Conservation (phyloP, 2,797 vertebrate genomes). For the Phrynocephalus forsythii region DNA sequence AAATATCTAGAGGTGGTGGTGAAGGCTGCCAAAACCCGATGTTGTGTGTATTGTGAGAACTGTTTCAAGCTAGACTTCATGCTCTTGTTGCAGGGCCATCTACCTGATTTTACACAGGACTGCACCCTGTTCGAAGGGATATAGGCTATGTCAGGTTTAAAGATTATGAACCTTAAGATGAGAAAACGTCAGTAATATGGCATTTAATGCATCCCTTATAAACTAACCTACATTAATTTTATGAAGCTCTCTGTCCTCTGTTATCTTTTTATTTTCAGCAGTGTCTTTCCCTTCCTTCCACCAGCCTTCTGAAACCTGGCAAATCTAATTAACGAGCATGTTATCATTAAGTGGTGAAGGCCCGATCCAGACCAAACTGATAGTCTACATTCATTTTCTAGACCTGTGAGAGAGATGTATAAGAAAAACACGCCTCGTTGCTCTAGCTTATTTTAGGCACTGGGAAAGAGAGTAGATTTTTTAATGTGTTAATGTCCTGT, state of each 20-base stretch:
- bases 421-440: neutral
- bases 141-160: neutral
- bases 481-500: neutral
- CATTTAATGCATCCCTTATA: too few relatives aligned
- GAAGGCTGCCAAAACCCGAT: neutral
- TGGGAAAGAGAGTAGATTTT: too few relatives aligned
- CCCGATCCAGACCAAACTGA: neutral
- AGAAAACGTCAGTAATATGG: neutral
- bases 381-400: neutral
- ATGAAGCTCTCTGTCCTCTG: too few relatives aligned
- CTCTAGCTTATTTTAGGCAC: neutral
- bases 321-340: too few relatives aligned
- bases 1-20: neutral
- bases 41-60: neutral
- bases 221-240: too few relatives aligned
- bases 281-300: neutral
- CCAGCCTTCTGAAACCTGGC: too few relatives aligned
- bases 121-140: neutral
- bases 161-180: neutral
- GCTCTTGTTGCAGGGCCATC: neutral
- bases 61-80: neutral
- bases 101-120: neutral
- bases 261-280: neutral
- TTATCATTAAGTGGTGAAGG: neutral
- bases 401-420: neutral